These are phyloP conservation scores for Martes martes DNA, from an alignment of 2,113 vertebrate species.

Conservation along the genomic window DNA sequence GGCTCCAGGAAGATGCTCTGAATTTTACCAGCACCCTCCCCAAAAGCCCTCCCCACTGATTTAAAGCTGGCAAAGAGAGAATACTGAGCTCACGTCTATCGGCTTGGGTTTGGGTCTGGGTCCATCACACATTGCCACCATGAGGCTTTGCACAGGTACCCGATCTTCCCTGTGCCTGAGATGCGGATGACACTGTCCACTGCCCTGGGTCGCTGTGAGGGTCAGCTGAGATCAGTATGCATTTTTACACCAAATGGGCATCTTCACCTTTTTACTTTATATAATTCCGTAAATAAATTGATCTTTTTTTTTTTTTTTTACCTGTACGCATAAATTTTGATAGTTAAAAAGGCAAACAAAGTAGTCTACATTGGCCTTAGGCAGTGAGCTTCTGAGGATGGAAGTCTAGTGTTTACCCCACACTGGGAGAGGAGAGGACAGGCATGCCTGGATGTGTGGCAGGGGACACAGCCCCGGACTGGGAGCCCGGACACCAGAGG, in stretches of 20 bases:
- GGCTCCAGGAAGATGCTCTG: background rate
- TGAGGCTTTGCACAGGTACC: background rate
- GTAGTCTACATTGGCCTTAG: accelerated
- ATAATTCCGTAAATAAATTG: background rate
- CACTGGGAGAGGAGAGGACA: background rate
- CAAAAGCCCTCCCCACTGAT: accelerated
- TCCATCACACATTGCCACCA: accelerated
- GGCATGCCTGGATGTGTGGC: background rate
- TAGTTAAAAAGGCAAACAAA: background rate
- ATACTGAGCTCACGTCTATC: no score
- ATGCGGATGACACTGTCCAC: accelerated
- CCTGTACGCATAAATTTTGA: background rate
- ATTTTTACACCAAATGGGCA: background rate
- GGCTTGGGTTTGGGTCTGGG: no score
- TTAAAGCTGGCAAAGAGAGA: background rate
- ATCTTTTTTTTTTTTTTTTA: background rate
- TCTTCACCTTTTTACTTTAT: background rate
- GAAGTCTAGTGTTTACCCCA: accelerated
- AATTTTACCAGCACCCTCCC: background rate
- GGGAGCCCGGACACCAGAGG: background rate
- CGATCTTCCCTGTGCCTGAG: background rate
- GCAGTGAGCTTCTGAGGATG: accelerated
- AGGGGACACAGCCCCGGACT: accelerated
- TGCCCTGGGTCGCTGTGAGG: accelerated
- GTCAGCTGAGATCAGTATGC: background rate